A percentile compares a stretch with the other conserved stretches of the same genome.
phyloP scores from a whole-genome alignment of 2,113 vertebrate genomes.

The Percopsis transmontana region DNA sequence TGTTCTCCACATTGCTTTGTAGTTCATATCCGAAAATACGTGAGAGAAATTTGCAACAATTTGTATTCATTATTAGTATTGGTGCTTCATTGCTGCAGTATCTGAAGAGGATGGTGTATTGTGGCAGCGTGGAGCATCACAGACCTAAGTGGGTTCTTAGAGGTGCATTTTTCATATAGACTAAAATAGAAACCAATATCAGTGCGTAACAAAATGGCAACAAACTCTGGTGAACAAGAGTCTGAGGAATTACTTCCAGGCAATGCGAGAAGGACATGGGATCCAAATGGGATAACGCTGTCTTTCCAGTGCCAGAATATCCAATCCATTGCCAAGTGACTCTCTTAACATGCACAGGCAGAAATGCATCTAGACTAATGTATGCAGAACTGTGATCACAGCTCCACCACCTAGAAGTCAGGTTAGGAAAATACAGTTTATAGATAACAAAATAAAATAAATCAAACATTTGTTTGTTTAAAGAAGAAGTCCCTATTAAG shows the following conservation, averaged over 20 bases:
- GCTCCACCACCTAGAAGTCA: conserved; percentile 41
- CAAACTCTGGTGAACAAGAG: conserved; percentile 17
- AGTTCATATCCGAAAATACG: no score
- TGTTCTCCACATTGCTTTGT: no score
- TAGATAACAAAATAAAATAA: conserved; percentile 11
- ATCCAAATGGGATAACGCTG: conserved; percentile 28
- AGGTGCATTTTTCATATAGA: conserved; percentile 54
- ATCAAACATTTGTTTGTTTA: conserved; percentile 15
- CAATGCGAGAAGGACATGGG: conserved; percentile 28
- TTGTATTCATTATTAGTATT: no score
- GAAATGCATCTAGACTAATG: conserved; percentile 65
- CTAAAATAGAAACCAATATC: neutral
- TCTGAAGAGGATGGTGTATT: conserved; percentile 34
- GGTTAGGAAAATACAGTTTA: conserved; percentile 51
- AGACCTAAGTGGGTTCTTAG: conserved; percentile 40
- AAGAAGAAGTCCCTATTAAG: conserved; percentile 7
- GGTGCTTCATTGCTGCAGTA: neutral
- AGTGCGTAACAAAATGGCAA: conserved; percentile 7
- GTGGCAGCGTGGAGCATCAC: conserved; percentile 26
- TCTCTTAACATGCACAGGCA: conserved; percentile 51
- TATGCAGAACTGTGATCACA: conserved; percentile 56
- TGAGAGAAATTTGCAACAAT: no score
- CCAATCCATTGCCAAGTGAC: neutral
- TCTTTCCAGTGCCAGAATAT: conserved; percentile 52
- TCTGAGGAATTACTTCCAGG: conserved; percentile 32